These are phyloP conservation scores for Eilema griseolum DNA, from an alignment of 2,888 invertebrate genomes.

Conservation along the genomic window DNA sequence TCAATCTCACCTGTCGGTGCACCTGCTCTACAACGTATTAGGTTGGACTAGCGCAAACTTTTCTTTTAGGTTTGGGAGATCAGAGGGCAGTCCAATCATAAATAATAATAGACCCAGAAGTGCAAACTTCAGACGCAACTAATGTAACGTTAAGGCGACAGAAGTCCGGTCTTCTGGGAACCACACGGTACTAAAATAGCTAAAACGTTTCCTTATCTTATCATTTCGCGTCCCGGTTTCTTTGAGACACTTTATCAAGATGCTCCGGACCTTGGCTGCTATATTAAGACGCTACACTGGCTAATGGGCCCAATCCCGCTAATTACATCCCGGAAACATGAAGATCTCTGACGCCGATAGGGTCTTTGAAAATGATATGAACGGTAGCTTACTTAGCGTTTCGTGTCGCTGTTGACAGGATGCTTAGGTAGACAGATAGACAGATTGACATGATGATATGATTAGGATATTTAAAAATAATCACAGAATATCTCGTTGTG, in stretches of 20 bases:
- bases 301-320: slow-evolving; percentile 19
- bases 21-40: no score
- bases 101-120: no score
- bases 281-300: slow-evolving; percentile 10
- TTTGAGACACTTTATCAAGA: slow-evolving; percentile 23
- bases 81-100: no score
- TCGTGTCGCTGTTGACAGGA: slow-evolving; percentile 7
- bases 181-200: not conserved
- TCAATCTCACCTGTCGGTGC: no score
- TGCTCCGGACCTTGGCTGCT: slow-evolving; percentile 12
- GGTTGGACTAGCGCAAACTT: no score
- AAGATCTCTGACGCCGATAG: slow-evolving; percentile 28
- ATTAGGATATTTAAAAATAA: no score
- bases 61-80: no score
- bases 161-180: no score
- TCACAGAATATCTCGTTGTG: not conserved
- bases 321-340: slow-evolving; percentile 42
- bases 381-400: not conserved
- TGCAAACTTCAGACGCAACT: no score
- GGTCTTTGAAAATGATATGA: slow-evolving; percentile 19
- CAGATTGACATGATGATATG: no score
- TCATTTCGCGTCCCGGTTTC: slow-evolving; percentile 23
- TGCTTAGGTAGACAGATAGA: not conserved
- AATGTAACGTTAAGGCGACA: no score
- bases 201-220: slow-evolving; percentile 19